Conservation (phyloP, 30 jellyfish, hydroid and myxozoan genomes). For the Phacellophora camtschatica region DNA sequence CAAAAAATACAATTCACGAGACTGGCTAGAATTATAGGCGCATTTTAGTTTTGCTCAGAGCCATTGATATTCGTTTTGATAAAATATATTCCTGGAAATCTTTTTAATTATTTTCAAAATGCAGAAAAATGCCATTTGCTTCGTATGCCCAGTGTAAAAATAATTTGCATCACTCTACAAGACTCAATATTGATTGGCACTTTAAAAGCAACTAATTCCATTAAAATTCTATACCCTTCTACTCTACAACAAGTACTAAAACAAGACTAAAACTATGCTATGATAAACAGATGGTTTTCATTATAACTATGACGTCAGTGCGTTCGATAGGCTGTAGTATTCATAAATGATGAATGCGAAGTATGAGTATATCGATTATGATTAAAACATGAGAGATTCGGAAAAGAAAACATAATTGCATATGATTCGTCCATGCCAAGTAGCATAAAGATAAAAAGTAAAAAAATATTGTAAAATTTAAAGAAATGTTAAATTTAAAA, state of each 20-base stretch:
- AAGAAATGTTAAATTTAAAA: conserved; percentile 12
- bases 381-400: conserved; percentile 27
- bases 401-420: conserved; percentile 2
- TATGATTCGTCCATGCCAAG: not conserved
- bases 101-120: too few relatives aligned
- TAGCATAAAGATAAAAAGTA: not conserved
- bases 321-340: not conserved
- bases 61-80: too few relatives aligned
- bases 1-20: too few relatives aligned
- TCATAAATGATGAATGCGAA: not conserved
- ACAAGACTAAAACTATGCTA: not conserved
- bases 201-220: not conserved
- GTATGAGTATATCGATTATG: conserved; percentile 14
- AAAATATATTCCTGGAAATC: too few relatives aligned
- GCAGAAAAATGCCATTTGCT: too few relatives aligned
- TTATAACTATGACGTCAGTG: not conserved
- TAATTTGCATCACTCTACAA: too few relatives aligned
- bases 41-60: too few relatives aligned
- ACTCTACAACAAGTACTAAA: not conserved
- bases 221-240: not conserved
- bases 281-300: too few relatives aligned
- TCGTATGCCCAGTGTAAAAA: too few relatives aligned
- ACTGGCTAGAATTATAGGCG: too few relatives aligned
- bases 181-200: too few relatives aligned
- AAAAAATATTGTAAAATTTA: conserved; percentile 41